Evolutionary conservation across 2,888 invertebrate genomes (phyloP).

Genomic region (Tinea trinotella): DNA sequence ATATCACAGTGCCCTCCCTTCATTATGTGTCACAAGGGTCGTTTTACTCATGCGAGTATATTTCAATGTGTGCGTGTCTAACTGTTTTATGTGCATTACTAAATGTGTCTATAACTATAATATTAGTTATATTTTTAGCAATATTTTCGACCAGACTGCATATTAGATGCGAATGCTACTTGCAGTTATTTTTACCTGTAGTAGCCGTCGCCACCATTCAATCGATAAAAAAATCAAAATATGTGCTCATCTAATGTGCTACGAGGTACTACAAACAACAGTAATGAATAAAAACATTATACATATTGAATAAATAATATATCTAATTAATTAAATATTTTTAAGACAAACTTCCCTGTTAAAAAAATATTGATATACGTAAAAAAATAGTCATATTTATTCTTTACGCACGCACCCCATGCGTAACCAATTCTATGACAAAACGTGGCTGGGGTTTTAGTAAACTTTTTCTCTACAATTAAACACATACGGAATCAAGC

Average conservation of each 20-base stretch:
- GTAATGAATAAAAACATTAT: neutral
- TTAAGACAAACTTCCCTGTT: neutral
- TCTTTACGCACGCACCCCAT: neutral
- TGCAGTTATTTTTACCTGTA: too few relatives aligned
- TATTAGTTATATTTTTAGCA: too few relatives aligned
- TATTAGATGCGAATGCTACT: too few relatives aligned
- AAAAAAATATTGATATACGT: neutral
- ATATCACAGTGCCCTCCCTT: constrained; percentile 67
- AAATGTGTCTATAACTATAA: too few relatives aligned
- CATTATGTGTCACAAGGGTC: constrained; percentile 60
- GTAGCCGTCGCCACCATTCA: too few relatives aligned
- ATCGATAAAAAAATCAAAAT: too few relatives aligned
- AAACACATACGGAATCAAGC: constrained; percentile 39
- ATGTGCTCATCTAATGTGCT: too few relatives aligned
- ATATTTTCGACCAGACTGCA: too few relatives aligned
- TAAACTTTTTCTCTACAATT: constrained; percentile 44
- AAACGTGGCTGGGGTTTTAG: constrained; percentile 20
- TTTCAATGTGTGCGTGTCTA: constrained; percentile 19
- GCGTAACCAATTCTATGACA: constrained; percentile 14
- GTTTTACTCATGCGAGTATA: constrained; percentile 29
- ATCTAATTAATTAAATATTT: neutral
- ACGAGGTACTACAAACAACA: too few relatives aligned
- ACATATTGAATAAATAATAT: neutral
- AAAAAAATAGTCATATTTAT: constrained; percentile 1
- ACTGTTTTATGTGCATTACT: neutral